Conservation (phyloP, 2,888 invertebrate species). For the Pterostichus madidus region DNA sequence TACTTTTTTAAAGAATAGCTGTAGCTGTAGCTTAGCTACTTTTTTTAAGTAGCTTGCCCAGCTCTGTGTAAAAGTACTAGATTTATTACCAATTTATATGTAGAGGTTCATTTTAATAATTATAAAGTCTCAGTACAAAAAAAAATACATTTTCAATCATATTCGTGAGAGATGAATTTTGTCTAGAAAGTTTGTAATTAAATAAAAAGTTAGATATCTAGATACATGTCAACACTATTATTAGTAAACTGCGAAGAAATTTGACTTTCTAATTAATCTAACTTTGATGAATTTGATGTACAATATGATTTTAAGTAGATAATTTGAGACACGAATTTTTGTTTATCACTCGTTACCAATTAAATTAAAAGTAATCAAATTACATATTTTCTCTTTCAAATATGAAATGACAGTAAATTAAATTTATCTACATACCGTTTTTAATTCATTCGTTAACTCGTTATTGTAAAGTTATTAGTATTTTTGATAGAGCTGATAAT, state of each 20-base stretch:
- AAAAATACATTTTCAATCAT: conserved; percentile 17
- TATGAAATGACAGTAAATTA: background rate
- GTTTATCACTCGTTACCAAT: background rate
- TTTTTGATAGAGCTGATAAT: background rate
- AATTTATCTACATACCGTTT: too few species aligned
- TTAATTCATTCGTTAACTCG: background rate
- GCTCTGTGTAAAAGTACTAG: too few species aligned
- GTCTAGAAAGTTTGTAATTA: conserved; percentile 56
- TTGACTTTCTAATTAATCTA: conserved; percentile 58
- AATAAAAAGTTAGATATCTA: conserved; percentile 31
- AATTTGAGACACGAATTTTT: conserved; percentile 2
- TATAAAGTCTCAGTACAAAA: background rate
- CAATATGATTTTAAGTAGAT: conserved; percentile 23
- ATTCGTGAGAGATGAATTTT: background rate
- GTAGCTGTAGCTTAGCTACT: too few species aligned
- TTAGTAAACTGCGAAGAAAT: conserved; percentile 37
- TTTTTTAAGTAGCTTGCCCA: too few species aligned
- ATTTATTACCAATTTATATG: too few species aligned
- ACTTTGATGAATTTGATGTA: conserved; percentile 13
- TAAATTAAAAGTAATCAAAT: conserved; percentile 15
- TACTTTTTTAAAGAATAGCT: too few species aligned
- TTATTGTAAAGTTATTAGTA: background rate
- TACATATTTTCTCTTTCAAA: conserved; percentile 26
- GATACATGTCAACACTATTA: conserved; percentile 28
- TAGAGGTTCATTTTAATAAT: too few species aligned